Base-by-base conservation (phyloP, 1,140 invertebrate species). In the Brachionus calyciflorus region DNA sequence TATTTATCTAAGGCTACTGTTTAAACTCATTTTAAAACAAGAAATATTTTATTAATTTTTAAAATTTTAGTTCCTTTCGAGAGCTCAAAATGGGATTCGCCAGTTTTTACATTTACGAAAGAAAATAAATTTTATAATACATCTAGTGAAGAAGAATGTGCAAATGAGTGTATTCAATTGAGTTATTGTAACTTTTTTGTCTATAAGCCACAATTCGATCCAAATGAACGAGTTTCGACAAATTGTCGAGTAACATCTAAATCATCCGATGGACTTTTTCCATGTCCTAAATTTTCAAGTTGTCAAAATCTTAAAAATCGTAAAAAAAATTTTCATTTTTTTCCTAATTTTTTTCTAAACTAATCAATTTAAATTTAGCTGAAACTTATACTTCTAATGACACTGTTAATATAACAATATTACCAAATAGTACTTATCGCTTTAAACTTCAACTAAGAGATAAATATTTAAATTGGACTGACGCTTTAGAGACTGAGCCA, bases 131-230 rank as follows among this genome's bases (percentile, higher is more conserved):
- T 60, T 41, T 60, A 7, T 12, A 60, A 60, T 41, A 30, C 69
- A 40, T 33, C 46, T 10, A 73, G 14, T 24, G 46, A 73, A 41
- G 26, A 73, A 33, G 69, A 73, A 73, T 73, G 69, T 33, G 69
- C 69, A 30, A 49, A 24, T 3, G 5, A 26, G 28, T 73, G 69
- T 30, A 28, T 73, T 21, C 28, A 51, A 55, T 19, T 17, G 10
- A 40, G 30, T 21, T 51, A 30, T 51, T 73, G 69, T 55, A 41
- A 73, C 51, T 46, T 51, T 73, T 73, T 73, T 55, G 69, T 73
- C 28, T 73, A 21, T 46, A 51, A 49, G n/a, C 33, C 17, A n/a
- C 19, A 37, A 21, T 33, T 51, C 3, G 69, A 73, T 26, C 69
- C 69, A 9, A 51, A 73, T 24, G 33, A 19, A 57, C 9, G 2